phyloP scores from a whole-genome alignment of 1,140 invertebrate genomes.

The Apis dorsata region DNA sequence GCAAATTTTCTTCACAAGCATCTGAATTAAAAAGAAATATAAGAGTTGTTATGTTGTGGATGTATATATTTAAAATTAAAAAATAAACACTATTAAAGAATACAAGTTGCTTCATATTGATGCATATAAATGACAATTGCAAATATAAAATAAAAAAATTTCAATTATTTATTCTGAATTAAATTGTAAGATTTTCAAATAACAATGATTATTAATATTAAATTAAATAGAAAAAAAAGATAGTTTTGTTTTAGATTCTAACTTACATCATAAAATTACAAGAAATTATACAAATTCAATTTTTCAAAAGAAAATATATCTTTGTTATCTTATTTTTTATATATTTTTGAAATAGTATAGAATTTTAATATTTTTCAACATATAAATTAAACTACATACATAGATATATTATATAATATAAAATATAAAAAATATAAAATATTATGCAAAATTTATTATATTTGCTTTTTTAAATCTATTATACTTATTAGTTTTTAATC shows the following conservation, averaged over 20 bases:
- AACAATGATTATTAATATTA: background rate
- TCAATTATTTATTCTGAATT: background rate
- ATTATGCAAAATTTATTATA: too few relatives aligned
- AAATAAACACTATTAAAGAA: background rate
- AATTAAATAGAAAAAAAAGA: background rate
- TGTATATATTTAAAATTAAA: background rate
- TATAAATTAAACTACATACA: too few relatives aligned
- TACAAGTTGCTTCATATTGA: background rate
- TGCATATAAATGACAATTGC: background rate
- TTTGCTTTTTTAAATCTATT: too few relatives aligned
- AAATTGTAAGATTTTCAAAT: background rate
- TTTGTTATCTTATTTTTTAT: too few relatives aligned
- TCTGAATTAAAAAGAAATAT: background rate
- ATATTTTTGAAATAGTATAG: too few relatives aligned
- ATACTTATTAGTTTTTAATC: too few relatives aligned
- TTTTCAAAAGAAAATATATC: too few relatives aligned
- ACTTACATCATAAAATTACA: too few relatives aligned
- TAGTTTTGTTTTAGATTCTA: background rate
- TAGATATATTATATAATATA: too few relatives aligned
- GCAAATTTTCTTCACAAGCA: constrained; percentile 3
- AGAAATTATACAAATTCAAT: too few relatives aligned
- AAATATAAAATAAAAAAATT: background rate
- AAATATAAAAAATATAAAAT: too few relatives aligned
- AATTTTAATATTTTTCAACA: too few relatives aligned
- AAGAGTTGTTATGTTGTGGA: background rate